These are phyloP conservation scores for Synanthedon formicaeformis DNA, from an alignment of 2,888 invertebrate species.

Conservation along the genomic window DNA sequence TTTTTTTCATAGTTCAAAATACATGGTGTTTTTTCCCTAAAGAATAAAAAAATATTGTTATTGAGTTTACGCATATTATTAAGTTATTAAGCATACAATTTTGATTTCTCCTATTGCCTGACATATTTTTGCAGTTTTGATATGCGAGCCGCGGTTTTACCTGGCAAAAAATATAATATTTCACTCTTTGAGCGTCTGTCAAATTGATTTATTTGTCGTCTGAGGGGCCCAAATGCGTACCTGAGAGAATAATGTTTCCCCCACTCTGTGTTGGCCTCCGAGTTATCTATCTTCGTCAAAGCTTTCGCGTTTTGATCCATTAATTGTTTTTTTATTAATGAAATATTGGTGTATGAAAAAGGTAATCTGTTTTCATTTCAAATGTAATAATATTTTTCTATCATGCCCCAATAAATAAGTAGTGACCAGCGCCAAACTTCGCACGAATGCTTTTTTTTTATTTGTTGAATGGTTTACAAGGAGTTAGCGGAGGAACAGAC, in stretches of 20 bases:
- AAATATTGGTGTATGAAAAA: not conserved
- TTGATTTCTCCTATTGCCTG: not conserved
- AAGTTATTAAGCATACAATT: too few species aligned
- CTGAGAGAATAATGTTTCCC: constrained; percentile 32
- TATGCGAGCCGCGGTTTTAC: not conserved
- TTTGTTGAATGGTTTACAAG: too few species aligned
- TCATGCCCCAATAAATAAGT: too few species aligned
- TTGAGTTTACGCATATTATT: too few species aligned
- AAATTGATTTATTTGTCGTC: constrained; percentile 40
- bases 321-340: constrained; percentile 21
- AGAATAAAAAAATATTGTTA: too few species aligned
- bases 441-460: too few species aligned
- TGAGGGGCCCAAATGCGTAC: constrained; percentile 15
- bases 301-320: constrained; percentile 13
- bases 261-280: constrained; percentile 15
- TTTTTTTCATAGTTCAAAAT: too few species aligned
- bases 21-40: too few species aligned
- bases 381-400: too few species aligned
- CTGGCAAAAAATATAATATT: constrained; percentile 23
- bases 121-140: not conserved
- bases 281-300: constrained; percentile 29
- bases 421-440: too few species aligned
- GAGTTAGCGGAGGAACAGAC: too few species aligned
- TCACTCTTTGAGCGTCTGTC: constrained; percentile 30
- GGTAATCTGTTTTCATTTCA: not conserved